Base-by-base conservation (phyloP, 1,140 invertebrate genomes). In the Octopus sinensis region DNA sequence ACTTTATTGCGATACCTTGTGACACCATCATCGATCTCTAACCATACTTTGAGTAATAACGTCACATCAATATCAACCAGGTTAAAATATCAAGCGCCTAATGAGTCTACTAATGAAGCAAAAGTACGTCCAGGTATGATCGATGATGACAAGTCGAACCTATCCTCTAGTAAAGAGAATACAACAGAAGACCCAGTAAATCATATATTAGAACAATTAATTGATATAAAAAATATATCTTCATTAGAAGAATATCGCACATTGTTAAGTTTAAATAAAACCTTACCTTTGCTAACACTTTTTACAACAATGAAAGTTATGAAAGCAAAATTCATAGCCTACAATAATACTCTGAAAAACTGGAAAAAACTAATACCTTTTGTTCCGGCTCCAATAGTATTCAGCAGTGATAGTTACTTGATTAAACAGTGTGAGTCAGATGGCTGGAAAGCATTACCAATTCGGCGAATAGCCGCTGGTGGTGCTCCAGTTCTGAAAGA, bases 281-380 rank as follows among this genome's bases (percentile, higher is more conserved):
- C 76, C 23, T 5, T 53, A 6, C 85, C 85, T 9, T 81, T 87
- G 12, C 78, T 86, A 51, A 86, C 86, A 43, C 80, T 87, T 12
- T 87, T 87, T 79, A 86, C 84, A 54, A 83, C 85, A 0, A 86
- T 82, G 84, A 81, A 75, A 71, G 73, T 81, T 71, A 79, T 82
- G 43, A 79, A 83, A 54, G 83, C 83, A 3, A 85, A 83, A 78
- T 81, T 80, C 80, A 56, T 53, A 13, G 83, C 86, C 17, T 82
- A 85, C 52, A 85, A 85, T 76, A 85, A 82, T n/a, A 87, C 86
- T 12, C n/a, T 86, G 51, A 53, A 81, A 6, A 87, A 87, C 76
- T 87, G 86, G 86, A 84, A 51, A 54, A 84, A 78, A 5, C 81
- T 87, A 5, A 76, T 52, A 78, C 84, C 85, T 56, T 68, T 77